A percentile compares a stretch with the other conserved stretches of the same genome.
Conservation (phyloP, 2,888 invertebrate genomes). For the Noctua comes region DNA sequence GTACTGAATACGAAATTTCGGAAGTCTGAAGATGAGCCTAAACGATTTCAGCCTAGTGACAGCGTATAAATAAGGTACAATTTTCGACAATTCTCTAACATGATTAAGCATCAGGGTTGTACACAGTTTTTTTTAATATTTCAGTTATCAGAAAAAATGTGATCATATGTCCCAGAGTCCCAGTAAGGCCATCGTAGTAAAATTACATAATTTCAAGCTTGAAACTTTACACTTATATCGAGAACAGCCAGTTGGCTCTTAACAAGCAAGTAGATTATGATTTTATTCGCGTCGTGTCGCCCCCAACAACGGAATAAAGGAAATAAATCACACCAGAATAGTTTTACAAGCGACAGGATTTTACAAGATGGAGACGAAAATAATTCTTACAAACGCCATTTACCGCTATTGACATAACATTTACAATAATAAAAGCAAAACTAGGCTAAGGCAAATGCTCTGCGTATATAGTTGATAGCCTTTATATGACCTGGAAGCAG, state of each 20-base stretch:
- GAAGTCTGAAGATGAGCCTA: neutral
- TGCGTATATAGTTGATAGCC: slow-evolving; percentile 31
- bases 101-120: neutral
- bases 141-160: neutral
- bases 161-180: too few species aligned
- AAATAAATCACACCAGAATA: neutral
- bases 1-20: neutral
- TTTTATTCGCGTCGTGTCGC: too few species aligned
- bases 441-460: slow-evolving; percentile 28
- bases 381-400: neutral
- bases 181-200: neutral
- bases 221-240: neutral
- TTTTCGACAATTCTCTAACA: neutral
- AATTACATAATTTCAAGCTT: neutral
- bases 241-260: neutral
- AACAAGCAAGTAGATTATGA: neutral
- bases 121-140: neutral
- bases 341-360: neutral
- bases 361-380: neutral
- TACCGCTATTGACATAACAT: neutral
- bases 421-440: slow-evolving; percentile 13
- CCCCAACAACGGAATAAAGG: too few species aligned
- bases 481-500: slow-evolving; percentile 43
- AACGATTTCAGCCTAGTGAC: neutral
- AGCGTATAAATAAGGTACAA: neutral